Conservation (phyloP, 2,888 invertebrate genomes). For the Clostera curtula region DNA sequence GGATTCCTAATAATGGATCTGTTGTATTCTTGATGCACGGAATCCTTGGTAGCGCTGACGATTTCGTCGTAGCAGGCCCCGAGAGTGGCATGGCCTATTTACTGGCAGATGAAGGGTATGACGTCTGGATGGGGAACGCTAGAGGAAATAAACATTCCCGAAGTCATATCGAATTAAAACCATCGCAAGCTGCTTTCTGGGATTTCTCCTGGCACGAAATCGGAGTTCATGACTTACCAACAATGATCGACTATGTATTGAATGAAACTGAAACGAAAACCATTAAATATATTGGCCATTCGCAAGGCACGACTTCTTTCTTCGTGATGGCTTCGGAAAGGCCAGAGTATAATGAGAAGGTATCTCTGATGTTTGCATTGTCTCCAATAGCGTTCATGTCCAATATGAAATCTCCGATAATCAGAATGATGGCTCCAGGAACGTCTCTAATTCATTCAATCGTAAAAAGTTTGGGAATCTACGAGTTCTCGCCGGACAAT, state of each 20-base stretch:
- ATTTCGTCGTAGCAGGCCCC: conserved; percentile 44
- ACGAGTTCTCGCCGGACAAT: conserved; percentile 79
- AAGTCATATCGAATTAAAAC: conserved; percentile 56
- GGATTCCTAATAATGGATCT: conserved; percentile 42
- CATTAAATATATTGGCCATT: conserved; percentile 82
- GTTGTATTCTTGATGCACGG: conserved; percentile 54
- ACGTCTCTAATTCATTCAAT: conserved; percentile 29
- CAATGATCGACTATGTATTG: conserved; percentile 83
- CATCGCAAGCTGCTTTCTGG: conserved; percentile 73
- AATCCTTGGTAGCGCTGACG: conserved; percentile 46
- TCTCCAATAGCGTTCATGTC: conserved; percentile 75
- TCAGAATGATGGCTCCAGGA: conserved; percentile 38
- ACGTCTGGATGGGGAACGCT: conserved; percentile 87
- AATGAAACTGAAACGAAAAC: conserved; percentile 59
- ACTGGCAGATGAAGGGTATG: conserved; percentile 77
- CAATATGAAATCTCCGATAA: conserved; percentile 44
- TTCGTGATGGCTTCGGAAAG: conserved; percentile 71
- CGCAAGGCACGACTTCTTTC: conserved; percentile 78
- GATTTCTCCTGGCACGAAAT: conserved; percentile 88
- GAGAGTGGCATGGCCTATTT: conserved; percentile 49
- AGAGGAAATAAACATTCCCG: conserved; percentile 82
- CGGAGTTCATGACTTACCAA: conserved; percentile 83
- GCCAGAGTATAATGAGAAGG: conserved; percentile 73
- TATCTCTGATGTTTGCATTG: conserved; percentile 69
- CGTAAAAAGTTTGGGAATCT: conserved; percentile 54